Base-by-base conservation (phyloP, 1,140 invertebrate species). In the Camponotus floridanus region DNA sequence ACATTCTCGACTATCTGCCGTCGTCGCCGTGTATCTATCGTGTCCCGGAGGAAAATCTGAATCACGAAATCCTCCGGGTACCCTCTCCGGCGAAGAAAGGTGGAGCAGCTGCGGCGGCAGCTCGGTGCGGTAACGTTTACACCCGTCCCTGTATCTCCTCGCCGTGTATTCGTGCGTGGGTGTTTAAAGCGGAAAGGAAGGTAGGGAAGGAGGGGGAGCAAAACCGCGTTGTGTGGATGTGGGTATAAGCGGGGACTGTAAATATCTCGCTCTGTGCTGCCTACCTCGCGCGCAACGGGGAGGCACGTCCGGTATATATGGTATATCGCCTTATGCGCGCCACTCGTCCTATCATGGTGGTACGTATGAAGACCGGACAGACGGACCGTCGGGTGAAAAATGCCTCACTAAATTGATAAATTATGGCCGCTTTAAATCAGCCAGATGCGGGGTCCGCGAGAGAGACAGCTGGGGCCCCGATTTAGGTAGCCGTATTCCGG, bases 261-360 rank as follows among this genome's bases (percentile, higher is more conserved):
- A 90, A 90, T 90, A 90, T 89, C 86, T 90, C 86, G 80, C 84
- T 80, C 55, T 18, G 15, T 68, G 89, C 88, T 90, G 88, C 88
- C 88, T 90, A 90, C 86, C 81, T 90, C 86, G 89, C 89, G 85
- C 89, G 68, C 87, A 70, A 88, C 85, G 36, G 87, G 87, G 88
- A 89, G 85, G 76, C 88, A 76, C 86, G 80, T 90, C 76, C 80
- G 86, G 86, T 73, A 36, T 68, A 67, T 68, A 85, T 80, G 64
- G 79, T 87, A 76, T 85, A 90, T 59, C 62, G 76, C 51, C 64
- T 79, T 88, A 73, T 68, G 78, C 61, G 45, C 57, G 36, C 45
- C 87, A 88, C 76, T 61, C 87, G 64, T 70, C 31, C 51, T 83
- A 83, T 62, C 55, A n/a, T 45, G 68, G 3, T 45, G 67, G 15